Evolutionary conservation across 2,888 invertebrate genomes (phyloP), one percentile per base, ranked within the genome.

Genomic region (Gryllus longicercus): DNA sequence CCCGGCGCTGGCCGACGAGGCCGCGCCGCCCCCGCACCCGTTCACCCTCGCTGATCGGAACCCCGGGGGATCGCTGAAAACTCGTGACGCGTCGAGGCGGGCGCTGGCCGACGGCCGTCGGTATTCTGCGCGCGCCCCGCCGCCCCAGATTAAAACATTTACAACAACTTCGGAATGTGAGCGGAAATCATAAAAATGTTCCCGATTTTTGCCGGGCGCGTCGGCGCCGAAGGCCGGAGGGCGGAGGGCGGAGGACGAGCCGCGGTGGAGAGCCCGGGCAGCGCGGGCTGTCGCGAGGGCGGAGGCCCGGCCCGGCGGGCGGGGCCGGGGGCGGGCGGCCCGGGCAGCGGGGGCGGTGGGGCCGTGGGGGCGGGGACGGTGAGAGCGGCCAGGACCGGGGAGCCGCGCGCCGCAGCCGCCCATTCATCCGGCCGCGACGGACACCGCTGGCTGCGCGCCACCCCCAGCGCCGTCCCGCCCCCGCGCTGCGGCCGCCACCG

Each of bases 361-460:
- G n/a, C n/a, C n/a, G n/a, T n/a, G n/a, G n/a, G n/a, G n/a, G n/a
- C n/a, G n/a, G n/a, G n/a, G n/a, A n/a, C 77, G 77, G 25, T 51
- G 51, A 18, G 14, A 16, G 51, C 51, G 51, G 25, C 25, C 25
- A 4, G 10, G 50, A 50, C n/a, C 23, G 50, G 23, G n/a, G 14
- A 77, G 23, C 23, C 49, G 12, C 77, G 11, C 11, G 50, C 77
- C 25, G 76, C 38, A 25, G 23, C 23, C n/a, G 76, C 12, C 18
- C 76, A 76, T 21, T 25, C 18, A 23, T 49, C 77, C 77, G 25
- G 77, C 50, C 77, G 11, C 77, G 77, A 16, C 49, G 50, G 38
- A 77, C 49, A 77, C 77, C 77, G 77, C 77, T 51, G 51, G 51
- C 51, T 51, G 51, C 51, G 51, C 51, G 14, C 51, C 12, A 12